Base-by-base conservation (phyloP, 2,113 vertebrate species). In the Aegypius monachus region DNA sequence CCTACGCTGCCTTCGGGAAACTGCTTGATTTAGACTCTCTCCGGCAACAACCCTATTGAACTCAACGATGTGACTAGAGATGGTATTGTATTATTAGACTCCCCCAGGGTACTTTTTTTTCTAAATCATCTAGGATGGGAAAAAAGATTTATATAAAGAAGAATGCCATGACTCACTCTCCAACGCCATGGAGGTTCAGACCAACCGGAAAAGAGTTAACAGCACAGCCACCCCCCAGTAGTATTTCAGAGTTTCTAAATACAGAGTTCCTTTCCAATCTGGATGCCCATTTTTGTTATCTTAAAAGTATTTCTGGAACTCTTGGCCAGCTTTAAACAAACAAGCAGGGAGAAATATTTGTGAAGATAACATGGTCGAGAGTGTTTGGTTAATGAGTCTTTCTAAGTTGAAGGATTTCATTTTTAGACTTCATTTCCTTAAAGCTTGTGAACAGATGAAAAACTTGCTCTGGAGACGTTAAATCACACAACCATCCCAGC, bases 261-360 rank as follows among this genome's bases (percentile, higher is more conserved):
- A 83, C 50, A 74, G 95, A 95, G 66, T 78, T 96, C 62, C 90
- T 92, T 74, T 96, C 68, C 16, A 25, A 90, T 73, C 71, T 83
- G 47, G 71, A 87, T 97, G 81, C 89, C 88, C 84, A 29, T 94
- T 95, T 96, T 78, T 93, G 83, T 97, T 96, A 97, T 96, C 95
- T 88, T 77, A 62, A 62, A 96, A 97, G 81, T 90, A 98, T 96
- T 97, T 97, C 92, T 95, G 97, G 94, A 95, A 96, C 79, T 94
- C 48, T 80, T 90, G 81, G 81, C 86, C 79, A 95, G 72, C 65
- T 95, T 91, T 95, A 93, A 81, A 96, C 93, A 97, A 97, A 94
- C 79, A 98, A 96, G 93, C 50, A 92, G 36, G 68, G 58, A 93
- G 59, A 97, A 97, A 93, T 75, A 87, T 93, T 93, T 79, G 94